Evolutionary conservation across 1,140 invertebrate species (phyloP), one percentile per base, ranked within the genome.

Genomic region (Hycleus cichorii): DNA sequence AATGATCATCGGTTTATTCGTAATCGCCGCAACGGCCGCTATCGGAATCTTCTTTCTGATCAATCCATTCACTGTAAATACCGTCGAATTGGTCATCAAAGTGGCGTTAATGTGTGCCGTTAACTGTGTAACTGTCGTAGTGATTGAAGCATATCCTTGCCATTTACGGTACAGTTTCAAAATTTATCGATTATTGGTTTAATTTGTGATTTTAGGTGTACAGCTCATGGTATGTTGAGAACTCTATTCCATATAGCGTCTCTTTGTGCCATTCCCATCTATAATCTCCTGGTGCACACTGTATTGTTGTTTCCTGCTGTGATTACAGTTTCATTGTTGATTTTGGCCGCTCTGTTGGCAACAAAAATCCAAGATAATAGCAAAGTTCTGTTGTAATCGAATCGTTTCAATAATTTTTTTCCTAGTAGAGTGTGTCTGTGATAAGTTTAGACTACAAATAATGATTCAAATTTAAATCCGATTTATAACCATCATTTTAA

Each of bases 311-410:
- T 71, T 57, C 64, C 71, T 5, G 68, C 67, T 38, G 58, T 69
- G n/a, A 60, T 69, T n/a, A 70, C 69, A 3, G 53, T 70, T 24
- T 56, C 55, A 2, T 47, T 70, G 18, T 58, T 65, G 26, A 62
- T 72, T 48, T 32, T 55, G n/a, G 68, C 65, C 3, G 64, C 68
- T 10, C 55, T 71, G 2, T 50, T 72, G 39, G 63, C 68, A 2
- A 60, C 60, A 11, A 66, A 62, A 45, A 67, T 72, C 49, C 69
- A 72, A 58, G 71, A 72, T 53, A 71, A 72, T 56, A 70, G 69
- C 47, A 71, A 70, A 56, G 65, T 70, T 39, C 60, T 72, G 7
- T 54, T 72, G 42, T 72, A 71, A 47, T 42, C 9, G 32, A 7
- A 12, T 10, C 46, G 44, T 50, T 52, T 45, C 50, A 5, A 18